These are phyloP conservation scores for Drosophila kurseongensis DNA, from an alignment of 1,140 invertebrate species.

Conservation along the genomic window DNA sequence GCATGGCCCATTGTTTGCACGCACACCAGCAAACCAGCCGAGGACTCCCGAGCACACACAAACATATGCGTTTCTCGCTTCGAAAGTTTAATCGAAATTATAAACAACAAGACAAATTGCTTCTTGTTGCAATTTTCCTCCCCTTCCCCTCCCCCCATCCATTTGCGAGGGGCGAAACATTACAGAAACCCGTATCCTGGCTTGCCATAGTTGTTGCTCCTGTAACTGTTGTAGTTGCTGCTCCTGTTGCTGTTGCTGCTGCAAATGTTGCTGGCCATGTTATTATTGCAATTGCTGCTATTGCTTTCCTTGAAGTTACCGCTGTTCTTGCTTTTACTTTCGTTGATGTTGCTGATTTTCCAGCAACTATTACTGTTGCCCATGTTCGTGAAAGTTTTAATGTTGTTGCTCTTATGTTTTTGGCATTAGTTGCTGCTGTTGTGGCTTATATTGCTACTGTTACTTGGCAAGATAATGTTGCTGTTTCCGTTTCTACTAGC, in stretches of 20 bases:
- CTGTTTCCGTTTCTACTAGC: not conserved
- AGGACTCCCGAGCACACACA: conserved; percentile 17
- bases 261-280: conserved; percentile 21
- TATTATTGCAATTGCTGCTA: conserved; percentile 27
- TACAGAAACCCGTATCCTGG: conserved; percentile 26
- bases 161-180: conserved; percentile 6
- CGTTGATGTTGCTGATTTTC: conserved; percentile 17
- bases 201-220: conserved; percentile 25
- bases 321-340: conserved; percentile 23
- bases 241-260: conserved; percentile 6
- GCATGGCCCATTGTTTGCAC: conserved; percentile 53
- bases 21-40: conserved; percentile 15
- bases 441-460: not conserved
- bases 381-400: not conserved
- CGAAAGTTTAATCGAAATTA: conserved; percentile 83
- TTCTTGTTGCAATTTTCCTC: conserved; percentile 76
- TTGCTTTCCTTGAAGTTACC: not conserved
- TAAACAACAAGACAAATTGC: conserved; percentile 82
- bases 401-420: not conserved
- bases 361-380: not conserved
- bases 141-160: not conserved
- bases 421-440: conserved; percentile 16
- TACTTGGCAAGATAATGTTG: not conserved
- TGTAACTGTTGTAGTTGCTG: not conserved
- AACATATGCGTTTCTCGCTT: conserved; percentile 49